phyloP scores from a whole-genome alignment of 1,140 invertebrate genomes.

The Sitodiplosis mosellana region DNA sequence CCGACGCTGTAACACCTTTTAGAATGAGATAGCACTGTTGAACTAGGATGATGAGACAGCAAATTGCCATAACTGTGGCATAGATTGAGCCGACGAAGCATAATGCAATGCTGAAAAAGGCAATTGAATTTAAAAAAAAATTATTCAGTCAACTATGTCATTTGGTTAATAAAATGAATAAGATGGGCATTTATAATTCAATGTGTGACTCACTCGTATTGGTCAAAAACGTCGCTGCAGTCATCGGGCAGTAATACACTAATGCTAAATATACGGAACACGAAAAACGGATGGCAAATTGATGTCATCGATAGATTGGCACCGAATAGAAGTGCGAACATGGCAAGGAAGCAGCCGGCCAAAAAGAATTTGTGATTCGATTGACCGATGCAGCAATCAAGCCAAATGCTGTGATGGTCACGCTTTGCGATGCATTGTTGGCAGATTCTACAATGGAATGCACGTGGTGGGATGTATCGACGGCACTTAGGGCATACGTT shows the following conservation, averaged over 20 bases:
- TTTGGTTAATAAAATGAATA: not conserved
- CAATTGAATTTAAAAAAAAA: not conserved
- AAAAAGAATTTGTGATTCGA: slow-evolving; percentile 25
- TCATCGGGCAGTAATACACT: slow-evolving; percentile 27
- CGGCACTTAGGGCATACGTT: slow-evolving; percentile 18
- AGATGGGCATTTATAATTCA: not conserved
- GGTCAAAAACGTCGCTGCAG: slow-evolving; percentile 27
- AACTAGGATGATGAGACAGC: slow-evolving; percentile 9
- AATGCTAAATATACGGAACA: slow-evolving; percentile 16
- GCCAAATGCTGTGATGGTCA: slow-evolving; percentile 24
- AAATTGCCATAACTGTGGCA: slow-evolving; percentile 14
- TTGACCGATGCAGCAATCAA: slow-evolving; percentile 30
- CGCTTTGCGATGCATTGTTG: slow-evolving; percentile 17
- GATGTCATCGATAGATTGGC: slow-evolving; percentile 27
- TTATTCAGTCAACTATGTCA: not conserved
- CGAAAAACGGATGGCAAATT: slow-evolving; percentile 27
- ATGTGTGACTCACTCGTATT: slow-evolving; percentile 19
- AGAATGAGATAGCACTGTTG: slow-evolving; percentile 15
- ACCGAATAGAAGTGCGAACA: slow-evolving; percentile 19
- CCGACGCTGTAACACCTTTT: slow-evolving; percentile 13
- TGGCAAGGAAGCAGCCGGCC: slow-evolving; percentile 14
- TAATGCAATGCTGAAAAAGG: slow-evolving; percentile 13
- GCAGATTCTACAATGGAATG: slow-evolving; percentile 19
- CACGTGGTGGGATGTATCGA: slow-evolving; percentile 14
- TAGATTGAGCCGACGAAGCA: slow-evolving; percentile 19